These are phyloP conservation scores for Aphelinus certus DNA, from an alignment of 1,140 invertebrate genomes.

Conservation along the genomic window DNA sequence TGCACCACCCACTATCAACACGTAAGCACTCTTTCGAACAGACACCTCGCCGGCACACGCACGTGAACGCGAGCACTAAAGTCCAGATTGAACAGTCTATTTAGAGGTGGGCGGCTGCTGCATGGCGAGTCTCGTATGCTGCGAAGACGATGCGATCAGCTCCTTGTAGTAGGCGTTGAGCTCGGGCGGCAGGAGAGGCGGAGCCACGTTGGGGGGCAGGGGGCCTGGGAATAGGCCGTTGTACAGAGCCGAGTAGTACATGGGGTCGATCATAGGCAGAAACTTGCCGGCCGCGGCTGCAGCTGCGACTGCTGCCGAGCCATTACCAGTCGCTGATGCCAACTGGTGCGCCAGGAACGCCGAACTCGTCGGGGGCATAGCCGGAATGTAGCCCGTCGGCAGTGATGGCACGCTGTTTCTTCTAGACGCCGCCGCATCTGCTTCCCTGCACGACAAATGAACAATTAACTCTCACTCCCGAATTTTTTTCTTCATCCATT, in stretches of 20 bases:
- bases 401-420: conserved; percentile 57
- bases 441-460: conserved; percentile 6
- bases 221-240: conserved; percentile 60
- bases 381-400: conserved; percentile 52
- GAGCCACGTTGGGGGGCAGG: conserved; percentile 47
- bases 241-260: conserved; percentile 63
- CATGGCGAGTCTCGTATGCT: conserved; percentile 59
- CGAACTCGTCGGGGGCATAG: conserved; percentile 41
- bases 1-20: too few relatives aligned
- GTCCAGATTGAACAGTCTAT: conserved; percentile 42
- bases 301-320: conserved; percentile 15
- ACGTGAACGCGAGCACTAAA: too few relatives aligned
- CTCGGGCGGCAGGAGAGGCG: conserved; percentile 58
- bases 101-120: conserved; percentile 59
- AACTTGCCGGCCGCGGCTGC: conserved; percentile 52
- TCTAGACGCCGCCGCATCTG: conserved; percentile 34
- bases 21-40: too few relatives aligned
- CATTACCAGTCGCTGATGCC: conserved; percentile 43
- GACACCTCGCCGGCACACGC: too few relatives aligned
- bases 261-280: conserved; percentile 60
- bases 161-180: conserved; percentile 62
- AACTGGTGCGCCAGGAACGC: conserved; percentile 53
- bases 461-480: background rate
- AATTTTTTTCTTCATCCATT: too few relatives aligned
- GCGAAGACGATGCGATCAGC: conserved; percentile 50